These are phyloP conservation scores for Gymnocephalus cernua DNA, from an alignment of 2,113 vertebrate species.

Conservation along the genomic window DNA sequence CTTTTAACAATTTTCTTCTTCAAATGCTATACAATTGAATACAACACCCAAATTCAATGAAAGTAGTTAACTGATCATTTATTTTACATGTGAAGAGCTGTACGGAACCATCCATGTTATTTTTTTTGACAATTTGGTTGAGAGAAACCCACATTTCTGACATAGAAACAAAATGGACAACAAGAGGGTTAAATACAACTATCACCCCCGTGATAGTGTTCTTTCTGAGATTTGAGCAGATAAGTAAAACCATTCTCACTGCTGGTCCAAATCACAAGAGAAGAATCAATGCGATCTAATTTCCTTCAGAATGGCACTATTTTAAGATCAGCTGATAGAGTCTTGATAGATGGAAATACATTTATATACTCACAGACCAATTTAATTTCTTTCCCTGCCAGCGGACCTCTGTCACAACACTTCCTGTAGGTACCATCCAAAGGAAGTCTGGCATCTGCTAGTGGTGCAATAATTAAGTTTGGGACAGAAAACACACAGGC, in stretches of 20 bases:
- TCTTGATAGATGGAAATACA: constrained; percentile 60
- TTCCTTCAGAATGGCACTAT: constrained; percentile 51
- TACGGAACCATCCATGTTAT: too few relatives aligned
- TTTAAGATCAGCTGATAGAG: constrained; percentile 44
- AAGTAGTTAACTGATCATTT: too few relatives aligned
- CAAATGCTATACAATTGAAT: too few relatives aligned
- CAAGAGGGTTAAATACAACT: constrained; percentile 20
- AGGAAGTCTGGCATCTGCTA: constrained; percentile 81
- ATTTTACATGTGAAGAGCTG: too few relatives aligned
- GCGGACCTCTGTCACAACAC: constrained; percentile 63
- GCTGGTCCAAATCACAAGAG: constrained; percentile 47
- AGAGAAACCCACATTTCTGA: too few relatives aligned
- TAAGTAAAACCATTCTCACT: constrained; percentile 31
- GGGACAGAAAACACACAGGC: constrained; percentile 67
- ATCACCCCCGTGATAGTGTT: background rate
- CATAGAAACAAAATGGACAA: too few relatives aligned
- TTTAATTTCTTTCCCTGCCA: constrained; percentile 64
- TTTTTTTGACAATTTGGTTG: too few relatives aligned
- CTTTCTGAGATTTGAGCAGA: constrained; percentile 27
- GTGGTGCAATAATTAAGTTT: constrained; percentile 76
- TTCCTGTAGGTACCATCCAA: constrained; percentile 82
- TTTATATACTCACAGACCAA: constrained; percentile 59
- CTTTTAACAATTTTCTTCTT: too few relatives aligned
- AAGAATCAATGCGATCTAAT: constrained; percentile 63
- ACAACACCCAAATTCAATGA: too few relatives aligned